Percentiles rank a stretch among this genome's conserved stretches.
phyloP scores from a whole-genome alignment of 2,797 vertebrate genomes.

The Acipenser ruthenus region DNA sequence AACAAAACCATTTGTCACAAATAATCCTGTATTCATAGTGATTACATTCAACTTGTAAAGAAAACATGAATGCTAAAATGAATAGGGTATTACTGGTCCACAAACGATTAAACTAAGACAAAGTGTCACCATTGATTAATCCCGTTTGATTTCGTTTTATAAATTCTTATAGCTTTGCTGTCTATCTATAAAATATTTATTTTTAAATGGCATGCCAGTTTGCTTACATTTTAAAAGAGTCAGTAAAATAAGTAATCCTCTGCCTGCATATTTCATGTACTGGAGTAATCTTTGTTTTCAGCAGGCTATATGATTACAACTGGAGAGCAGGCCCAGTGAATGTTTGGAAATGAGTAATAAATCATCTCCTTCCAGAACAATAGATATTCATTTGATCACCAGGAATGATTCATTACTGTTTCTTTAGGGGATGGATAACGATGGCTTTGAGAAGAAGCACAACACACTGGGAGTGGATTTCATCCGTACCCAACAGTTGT shows the following conservation, averaged over 20 bases:
- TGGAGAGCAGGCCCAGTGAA: neutral
- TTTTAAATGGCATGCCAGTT: neutral
- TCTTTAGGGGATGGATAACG: slow-evolving; percentile 73
- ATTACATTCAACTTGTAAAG: too few relatives aligned
- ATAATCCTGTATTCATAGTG: too few relatives aligned
- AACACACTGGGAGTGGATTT: slow-evolving; percentile 83
- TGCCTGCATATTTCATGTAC: neutral
- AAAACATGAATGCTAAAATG: too few relatives aligned
- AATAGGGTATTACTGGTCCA: too few relatives aligned
- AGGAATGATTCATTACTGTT: slow-evolving; percentile 25
- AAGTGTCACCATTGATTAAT: neutral
- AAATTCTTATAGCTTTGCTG: neutral
- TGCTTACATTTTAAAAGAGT: neutral
- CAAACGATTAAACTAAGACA: too few relatives aligned
- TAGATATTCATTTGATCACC: slow-evolving; percentile 6
- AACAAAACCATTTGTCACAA: too few relatives aligned
- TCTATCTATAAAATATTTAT: neutral
- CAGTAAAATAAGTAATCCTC: slow-evolving; percentile 1
- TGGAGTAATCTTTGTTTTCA: slow-evolving; percentile 2
- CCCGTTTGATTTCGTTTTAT: neutral
- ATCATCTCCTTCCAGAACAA: neutral
- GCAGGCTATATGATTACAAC: slow-evolving; percentile 2
- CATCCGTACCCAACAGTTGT: slow-evolving; percentile 77
- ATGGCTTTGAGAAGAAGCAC: slow-evolving; percentile 89
- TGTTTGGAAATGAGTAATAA: slow-evolving; percentile 5